Base-by-base conservation (phyloP, 1,140 invertebrate species). In the Chelonus insularis region DNA sequence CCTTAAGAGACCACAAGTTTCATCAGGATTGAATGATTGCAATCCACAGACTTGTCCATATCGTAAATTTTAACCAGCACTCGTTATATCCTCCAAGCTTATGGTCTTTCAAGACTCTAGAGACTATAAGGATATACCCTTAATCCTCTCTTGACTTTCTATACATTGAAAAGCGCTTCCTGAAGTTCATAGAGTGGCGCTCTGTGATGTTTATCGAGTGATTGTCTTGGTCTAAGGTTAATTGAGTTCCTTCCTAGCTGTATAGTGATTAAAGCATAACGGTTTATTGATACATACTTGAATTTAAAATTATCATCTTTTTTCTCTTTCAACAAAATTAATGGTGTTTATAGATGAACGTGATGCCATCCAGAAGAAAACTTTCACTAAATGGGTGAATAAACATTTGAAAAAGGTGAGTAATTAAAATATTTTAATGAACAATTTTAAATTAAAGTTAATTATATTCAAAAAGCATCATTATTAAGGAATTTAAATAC, bases 301-400 rank as follows among this genome's bases (percentile, higher is more conserved):
- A n/a, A n/a, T n/a, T n/a, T n/a, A n/a, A n/a, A n/a, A n/a, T n/a
- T n/a, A n/a, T n/a, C n/a, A n/a, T n/a, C n/a, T 76, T 75, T 76
- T 79, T 81, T 70, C 77, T 71, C n/a, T n/a, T n/a, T n/a, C n/a
- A n/a, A n/a, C n/a, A n/a, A n/a, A n/a, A n/a, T n/a, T n/a, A n/a
- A n/a, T n/a, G n/a, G n/a, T n/a, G n/a, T 72, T 92, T 92, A 54
- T 88, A 99, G 97, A 99, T 85, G 96, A 99, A 87, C 87, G 97
- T 83, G 97, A 99, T 86, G 95, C 95, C 70, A 98, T 99, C 77
- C 97, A 99, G 84, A 99, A 99, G 88, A 99, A 99, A 85, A 99
- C 97, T 68, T 99, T 99, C 84, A 99, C 97, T 71, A 99, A 99
- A 91, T 99, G 97, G 97, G 95, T 99, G 84, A 99, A 99, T 89